A percentile compares a stretch with the other conserved stretches of the same genome.
phyloP scores from a whole-genome alignment of 2,113 vertebrate species.

The Cyprinodon tularosa region DNA sequence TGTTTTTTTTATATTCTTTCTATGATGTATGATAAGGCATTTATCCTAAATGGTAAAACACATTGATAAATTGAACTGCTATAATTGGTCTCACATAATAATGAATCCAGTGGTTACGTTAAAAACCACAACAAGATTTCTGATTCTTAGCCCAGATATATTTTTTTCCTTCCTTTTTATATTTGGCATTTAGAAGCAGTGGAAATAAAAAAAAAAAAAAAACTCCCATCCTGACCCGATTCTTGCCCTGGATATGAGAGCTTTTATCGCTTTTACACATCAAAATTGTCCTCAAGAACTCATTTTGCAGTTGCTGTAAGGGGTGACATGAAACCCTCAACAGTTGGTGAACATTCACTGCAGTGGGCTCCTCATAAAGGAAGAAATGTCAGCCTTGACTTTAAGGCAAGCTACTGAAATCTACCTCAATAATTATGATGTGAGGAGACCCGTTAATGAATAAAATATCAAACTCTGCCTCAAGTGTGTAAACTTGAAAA shows the following conservation, averaged over 20 bases:
- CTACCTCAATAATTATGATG: conserved; percentile 64
- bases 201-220: neutral
- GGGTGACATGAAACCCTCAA: conserved; percentile 36
- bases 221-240: conserved; percentile 28
- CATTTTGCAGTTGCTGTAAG: conserved; percentile 39
- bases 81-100: neutral
- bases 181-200: neutral
- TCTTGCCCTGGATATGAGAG: conserved; percentile 29
- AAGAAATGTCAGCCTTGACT: conserved; percentile 59
- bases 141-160: conserved; percentile 14
- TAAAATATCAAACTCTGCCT: conserved; percentile 68
- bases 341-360: conserved; percentile 28
- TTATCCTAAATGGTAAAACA: too few relatives aligned
- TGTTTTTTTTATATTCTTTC: too few relatives aligned
- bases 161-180: neutral
- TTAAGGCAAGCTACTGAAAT: conserved; percentile 51
- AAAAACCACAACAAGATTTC: conserved; percentile 28
- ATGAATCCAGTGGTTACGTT: neutral
- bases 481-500: conserved; percentile 59
- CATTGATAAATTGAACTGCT: too few relatives aligned
- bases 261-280: conserved; percentile 35
- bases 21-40: too few relatives aligned
- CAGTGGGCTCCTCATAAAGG: conserved; percentile 27
- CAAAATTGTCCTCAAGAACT: conserved; percentile 45
- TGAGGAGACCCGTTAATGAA: conserved; percentile 66